phyloP scores from a whole-genome alignment of 1,140 invertebrate genomes.

The Mactra quadrangularis region DNA sequence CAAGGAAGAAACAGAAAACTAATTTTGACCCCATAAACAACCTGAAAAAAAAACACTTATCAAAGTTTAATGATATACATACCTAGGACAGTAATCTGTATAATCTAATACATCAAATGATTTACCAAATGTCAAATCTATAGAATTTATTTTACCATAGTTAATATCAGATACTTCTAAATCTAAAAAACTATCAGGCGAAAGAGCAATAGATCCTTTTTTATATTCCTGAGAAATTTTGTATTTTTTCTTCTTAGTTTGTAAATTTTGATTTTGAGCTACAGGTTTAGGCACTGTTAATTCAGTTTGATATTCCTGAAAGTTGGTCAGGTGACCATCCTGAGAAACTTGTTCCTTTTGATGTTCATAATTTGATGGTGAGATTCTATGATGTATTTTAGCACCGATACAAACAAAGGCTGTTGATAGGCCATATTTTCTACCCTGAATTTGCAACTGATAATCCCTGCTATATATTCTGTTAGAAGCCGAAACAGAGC shows the following conservation, averaged over 20 bases:
- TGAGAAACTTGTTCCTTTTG: conserved; percentile 11
- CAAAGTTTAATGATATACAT: no score
- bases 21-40: no score
- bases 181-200: conserved; percentile 16
- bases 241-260: not conserved
- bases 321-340: not conserved
- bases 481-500: not conserved
- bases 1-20: no score
- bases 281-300: not conserved
- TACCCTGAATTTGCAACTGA: conserved; percentile 52
- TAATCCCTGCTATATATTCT: conserved; percentile 48
- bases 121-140: conserved; percentile 12
- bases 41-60: no score
- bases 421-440: conserved; percentile 52
- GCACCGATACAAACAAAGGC: conserved; percentile 59
- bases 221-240: conserved; percentile 11
- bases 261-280: conserved; percentile 32
- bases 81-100: conserved; percentile 5
- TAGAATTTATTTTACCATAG: conserved; percentile 15
- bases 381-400: conserved; percentile 57
- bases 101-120: conserved; percentile 1
- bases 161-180: conserved; percentile 6
- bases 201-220: not conserved
- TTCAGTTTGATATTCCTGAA: conserved; percentile 1
- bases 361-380: conserved; percentile 2